Conservation (phyloP, 1,140 invertebrate species). For the Battus philenor region DNA sequence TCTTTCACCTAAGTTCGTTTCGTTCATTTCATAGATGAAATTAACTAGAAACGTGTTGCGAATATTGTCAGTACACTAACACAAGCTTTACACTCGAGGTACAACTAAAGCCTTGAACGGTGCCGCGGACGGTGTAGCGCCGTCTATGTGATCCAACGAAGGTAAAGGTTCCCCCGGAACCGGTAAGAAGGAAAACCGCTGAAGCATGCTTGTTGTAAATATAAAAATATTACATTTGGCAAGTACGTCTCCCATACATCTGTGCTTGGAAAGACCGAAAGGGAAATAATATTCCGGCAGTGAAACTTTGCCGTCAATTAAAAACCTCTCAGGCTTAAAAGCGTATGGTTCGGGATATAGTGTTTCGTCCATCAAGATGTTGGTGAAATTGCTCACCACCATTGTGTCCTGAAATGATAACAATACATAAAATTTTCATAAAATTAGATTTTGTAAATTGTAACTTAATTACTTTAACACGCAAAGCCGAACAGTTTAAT, state of each 20-base stretch:
- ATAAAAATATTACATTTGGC: slow-evolving; percentile 89
- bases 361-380: slow-evolving; percentile 82
- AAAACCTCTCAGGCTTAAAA: slow-evolving; percentile 87
- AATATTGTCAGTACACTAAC: too few relatives aligned
- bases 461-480: too few relatives aligned
- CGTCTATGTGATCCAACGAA: slow-evolving; percentile 81
- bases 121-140: slow-evolving; percentile 83
- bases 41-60: too few relatives aligned
- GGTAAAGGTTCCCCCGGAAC: slow-evolving; percentile 80
- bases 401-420: slow-evolving; percentile 87
- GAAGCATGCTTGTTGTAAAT: slow-evolving; percentile 86
- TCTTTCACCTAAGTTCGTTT: too few relatives aligned
- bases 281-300: slow-evolving; percentile 85
- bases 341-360: slow-evolving; percentile 83
- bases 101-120: slow-evolving; percentile 82
- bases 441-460: too few relatives aligned
- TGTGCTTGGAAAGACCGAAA: slow-evolving; percentile 87
- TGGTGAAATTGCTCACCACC: slow-evolving; percentile 88
- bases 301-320: slow-evolving; percentile 80
- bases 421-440: too few relatives aligned
- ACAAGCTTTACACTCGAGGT: slow-evolving; percentile 47
- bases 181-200: slow-evolving; percentile 83
- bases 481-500: too few relatives aligned
- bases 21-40: too few relatives aligned
- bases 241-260: slow-evolving; percentile 59